phyloP scores from a whole-genome alignment of 2,888 invertebrate genomes.

The Panopea generosa region DNA sequence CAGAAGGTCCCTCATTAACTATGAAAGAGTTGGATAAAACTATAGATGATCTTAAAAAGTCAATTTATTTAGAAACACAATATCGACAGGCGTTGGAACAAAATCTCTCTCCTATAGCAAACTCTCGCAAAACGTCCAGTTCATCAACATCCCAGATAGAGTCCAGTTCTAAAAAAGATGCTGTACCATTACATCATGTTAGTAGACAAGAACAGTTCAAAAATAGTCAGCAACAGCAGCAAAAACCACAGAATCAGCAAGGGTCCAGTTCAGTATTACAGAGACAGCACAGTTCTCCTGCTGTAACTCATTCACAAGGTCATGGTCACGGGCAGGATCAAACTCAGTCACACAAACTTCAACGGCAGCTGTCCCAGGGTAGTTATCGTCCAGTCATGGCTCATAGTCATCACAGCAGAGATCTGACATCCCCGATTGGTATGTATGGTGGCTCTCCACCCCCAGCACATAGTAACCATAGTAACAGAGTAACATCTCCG shows the following conservation, averaged over 20 bases:
- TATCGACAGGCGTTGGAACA: slow-evolving; percentile 42
- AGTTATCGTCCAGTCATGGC: slow-evolving; percentile 2
- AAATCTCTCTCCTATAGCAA: slow-evolving; percentile 31
- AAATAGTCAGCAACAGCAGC: neutral
- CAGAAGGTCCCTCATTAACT: slow-evolving; percentile 42
- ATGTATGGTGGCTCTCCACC: slow-evolving; percentile 31
- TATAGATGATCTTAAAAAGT: slow-evolving; percentile 58
- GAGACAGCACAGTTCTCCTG: slow-evolving; percentile 36
- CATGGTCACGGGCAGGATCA: neutral
- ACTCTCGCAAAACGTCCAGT: neutral
- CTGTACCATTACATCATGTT: slow-evolving; percentile 9
- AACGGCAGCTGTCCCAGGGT: slow-evolving; percentile 19
- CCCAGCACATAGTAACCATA: slow-evolving; percentile 26
- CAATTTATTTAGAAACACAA: slow-evolving; percentile 49
- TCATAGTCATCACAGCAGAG: neutral
- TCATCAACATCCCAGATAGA: neutral
- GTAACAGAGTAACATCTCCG: no score
- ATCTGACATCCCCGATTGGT: slow-evolving; percentile 4
- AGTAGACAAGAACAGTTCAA: slow-evolving; percentile 26
- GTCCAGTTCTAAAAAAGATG: neutral
- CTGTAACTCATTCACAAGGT: slow-evolving; percentile 1
- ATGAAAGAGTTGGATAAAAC: slow-evolving; percentile 57
- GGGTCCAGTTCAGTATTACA: neutral
- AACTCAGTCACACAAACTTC: slow-evolving; percentile 10
- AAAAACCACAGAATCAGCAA: slow-evolving; percentile 9